Percentiles rank a stretch among this genome's conserved stretches.
Conservation (phyloP, 2,888 invertebrate genomes). For the Electrophaes corylata region DNA sequence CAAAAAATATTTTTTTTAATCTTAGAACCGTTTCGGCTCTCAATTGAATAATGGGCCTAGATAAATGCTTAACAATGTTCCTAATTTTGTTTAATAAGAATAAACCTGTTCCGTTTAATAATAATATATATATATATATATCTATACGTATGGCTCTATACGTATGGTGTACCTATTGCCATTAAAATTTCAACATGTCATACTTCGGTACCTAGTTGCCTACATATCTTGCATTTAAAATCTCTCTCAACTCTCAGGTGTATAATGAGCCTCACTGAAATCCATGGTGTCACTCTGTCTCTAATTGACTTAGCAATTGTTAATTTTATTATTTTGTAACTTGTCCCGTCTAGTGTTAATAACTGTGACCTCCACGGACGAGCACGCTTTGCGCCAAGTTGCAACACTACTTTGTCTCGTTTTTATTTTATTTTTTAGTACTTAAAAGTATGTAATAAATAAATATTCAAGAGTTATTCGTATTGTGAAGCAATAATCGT, state of each 20-base stretch:
- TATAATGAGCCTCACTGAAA: not conserved
- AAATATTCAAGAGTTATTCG: constrained; percentile 8
- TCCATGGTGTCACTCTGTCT: not conserved
- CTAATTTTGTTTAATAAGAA: no score
- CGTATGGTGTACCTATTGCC: no score
- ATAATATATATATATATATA: no score
- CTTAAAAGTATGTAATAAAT: not conserved
- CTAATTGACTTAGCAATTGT: constrained; percentile 19
- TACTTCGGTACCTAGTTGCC: no score
- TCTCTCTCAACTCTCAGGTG: not conserved
- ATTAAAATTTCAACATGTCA: no score
- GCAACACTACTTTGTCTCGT: constrained; percentile 18
- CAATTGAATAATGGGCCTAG: no score
- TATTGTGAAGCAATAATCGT: constrained; percentile 8
- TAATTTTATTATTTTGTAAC: constrained; percentile 24
- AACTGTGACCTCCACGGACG: constrained; percentile 16
- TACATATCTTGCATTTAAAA: not conserved
- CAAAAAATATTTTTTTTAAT: no score
- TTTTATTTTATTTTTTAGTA: constrained; percentile 9
- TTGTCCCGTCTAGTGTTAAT: constrained; percentile 25
- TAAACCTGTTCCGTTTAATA: no score
- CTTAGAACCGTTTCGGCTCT: no score
- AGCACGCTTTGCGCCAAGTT: constrained; percentile 19
- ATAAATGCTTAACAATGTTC: no score
- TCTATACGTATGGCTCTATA: no score